Evolutionary conservation across 2,888 invertebrate species (phyloP).

Genomic region (Rhodophaea formosa): DNA sequence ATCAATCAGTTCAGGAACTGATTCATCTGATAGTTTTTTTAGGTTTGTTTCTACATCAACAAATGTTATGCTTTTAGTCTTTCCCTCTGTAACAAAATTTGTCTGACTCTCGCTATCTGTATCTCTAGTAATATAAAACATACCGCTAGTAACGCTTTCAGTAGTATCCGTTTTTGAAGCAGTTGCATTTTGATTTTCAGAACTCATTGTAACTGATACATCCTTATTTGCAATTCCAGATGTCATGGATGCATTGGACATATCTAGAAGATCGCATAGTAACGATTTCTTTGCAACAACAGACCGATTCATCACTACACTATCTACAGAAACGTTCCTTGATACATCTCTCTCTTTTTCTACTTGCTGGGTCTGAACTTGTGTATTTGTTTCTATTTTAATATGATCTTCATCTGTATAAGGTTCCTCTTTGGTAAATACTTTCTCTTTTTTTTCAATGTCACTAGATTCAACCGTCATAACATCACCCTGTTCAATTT

Average conservation of each 20-base stretch:
- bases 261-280: slow-evolving; percentile 48
- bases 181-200: slow-evolving; percentile 18
- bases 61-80: neutral
- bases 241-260: slow-evolving; percentile 40
- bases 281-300: slow-evolving; percentile 33
- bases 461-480: neutral
- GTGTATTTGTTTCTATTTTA: neutral
- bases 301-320: slow-evolving; percentile 10
- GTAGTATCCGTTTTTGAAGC: slow-evolving; percentile 9
- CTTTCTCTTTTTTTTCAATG: neutral
- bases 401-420: neutral
- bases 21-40: slow-evolving; percentile 28
- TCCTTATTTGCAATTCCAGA: slow-evolving; percentile 31
- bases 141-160: slow-evolving; percentile 6
- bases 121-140: slow-evolving; percentile 27
- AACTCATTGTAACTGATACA: slow-evolving; percentile 24
- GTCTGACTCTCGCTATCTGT: slow-evolving; percentile 33
- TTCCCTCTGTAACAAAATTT: slow-evolving; percentile 13
- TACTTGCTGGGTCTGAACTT: neutral
- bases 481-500: neutral
- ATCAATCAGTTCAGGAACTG: slow-evolving; percentile 20
- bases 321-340: slow-evolving; percentile 4
- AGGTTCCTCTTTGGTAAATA: neutral
- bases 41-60: too few species aligned
- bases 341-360: neutral